These are phyloP conservation scores for Xenotilapia leptura DNA, from an alignment of 2,113 vertebrate genomes.

Conservation along the genomic window DNA sequence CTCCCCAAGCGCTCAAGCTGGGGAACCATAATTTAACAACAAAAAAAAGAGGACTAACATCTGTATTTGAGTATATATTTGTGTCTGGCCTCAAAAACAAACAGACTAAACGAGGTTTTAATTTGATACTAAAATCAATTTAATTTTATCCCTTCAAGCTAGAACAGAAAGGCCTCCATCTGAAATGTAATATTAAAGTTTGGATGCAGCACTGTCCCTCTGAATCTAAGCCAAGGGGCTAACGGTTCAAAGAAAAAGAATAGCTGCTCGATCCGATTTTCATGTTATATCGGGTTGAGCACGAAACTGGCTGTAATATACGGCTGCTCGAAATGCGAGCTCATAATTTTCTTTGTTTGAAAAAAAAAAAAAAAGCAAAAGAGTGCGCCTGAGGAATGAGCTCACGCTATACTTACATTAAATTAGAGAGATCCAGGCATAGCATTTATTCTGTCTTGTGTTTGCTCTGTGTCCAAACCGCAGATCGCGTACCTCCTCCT, in stretches of 20 bases:
- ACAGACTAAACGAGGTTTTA: not conserved
- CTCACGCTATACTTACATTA: constrained; percentile 67
- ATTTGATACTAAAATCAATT: not conserved
- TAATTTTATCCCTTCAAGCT: not conserved
- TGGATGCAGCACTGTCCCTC: not conserved
- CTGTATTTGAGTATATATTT: not conserved
- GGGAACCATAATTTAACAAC: not conserved
- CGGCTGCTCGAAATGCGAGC: constrained; percentile 49
- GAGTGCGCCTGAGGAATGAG: constrained; percentile 51
- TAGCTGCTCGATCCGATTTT: constrained; percentile 3
- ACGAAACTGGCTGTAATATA: constrained; percentile 37
- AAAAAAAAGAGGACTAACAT: not conserved
- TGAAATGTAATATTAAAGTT: not conserved
- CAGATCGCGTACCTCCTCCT: constrained; percentile 27
- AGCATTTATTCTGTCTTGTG: constrained; percentile 45
- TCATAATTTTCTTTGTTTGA: constrained; percentile 61
- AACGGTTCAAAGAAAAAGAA: not conserved
- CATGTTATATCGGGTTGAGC: constrained; percentile 28
- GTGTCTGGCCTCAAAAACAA: not conserved
- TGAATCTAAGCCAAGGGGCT: not conserved
- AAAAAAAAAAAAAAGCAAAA: not conserved
- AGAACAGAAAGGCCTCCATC: not conserved
- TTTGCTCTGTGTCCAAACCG: constrained; percentile 50
- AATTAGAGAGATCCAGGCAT: constrained; percentile 65
- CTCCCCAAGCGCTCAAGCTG: not conserved